Evolutionary conservation across 2,797 vertebrate genomes (phyloP), one percentile per base, ranked within the genome.

Genomic region (Bradypodion ventrale): DNA sequence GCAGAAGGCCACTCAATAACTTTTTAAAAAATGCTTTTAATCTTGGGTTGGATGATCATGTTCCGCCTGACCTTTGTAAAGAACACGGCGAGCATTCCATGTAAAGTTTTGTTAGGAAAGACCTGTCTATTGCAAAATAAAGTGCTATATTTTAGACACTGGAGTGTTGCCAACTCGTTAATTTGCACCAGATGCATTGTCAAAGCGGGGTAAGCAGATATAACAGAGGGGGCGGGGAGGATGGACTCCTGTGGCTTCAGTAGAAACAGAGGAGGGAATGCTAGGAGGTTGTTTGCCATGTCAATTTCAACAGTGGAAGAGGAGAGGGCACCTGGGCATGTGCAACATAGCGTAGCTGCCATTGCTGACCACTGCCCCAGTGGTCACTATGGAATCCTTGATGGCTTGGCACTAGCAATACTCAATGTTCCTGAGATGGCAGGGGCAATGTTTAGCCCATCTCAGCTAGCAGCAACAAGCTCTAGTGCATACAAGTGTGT

Each of bases 91-190:
- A 75, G 35, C 27, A 60, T 88, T 87, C 76, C 89, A 76, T 91
- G 85, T 88, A 89, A 75, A 70, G 80, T 89, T 82, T 80, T 91
- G 44, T 69, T 84, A 89, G 89, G 25, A 52, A 83, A 92, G 90
- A 80, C 44, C 76, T 87, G 60, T 87, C 37, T 90, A 62, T 80
- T 80, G 88, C 59, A 83, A 88, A 91, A 93, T 93, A 93, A 94
- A 73, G 75, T 87, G 77, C 75, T 93, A 1, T 94, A 86, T 93
- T 94, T 93, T 90, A 90, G 88, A 70, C 27, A 46, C 73, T 8
- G 19, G 84, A 65, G 0, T 13, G 46, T 69, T 74, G 32, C 29
- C 16, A 15, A 40, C 27, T 62, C 46, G 37, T 42, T n/a, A 10
- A 12, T 72, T 60, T 37, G 2, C 13, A 8, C 76, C n/a, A n/a